Percentiles rank a stretch among this genome's conserved stretches.
Conservation (phyloP, 2,113 vertebrate genomes). For the Cnemophilus loriae region DNA sequence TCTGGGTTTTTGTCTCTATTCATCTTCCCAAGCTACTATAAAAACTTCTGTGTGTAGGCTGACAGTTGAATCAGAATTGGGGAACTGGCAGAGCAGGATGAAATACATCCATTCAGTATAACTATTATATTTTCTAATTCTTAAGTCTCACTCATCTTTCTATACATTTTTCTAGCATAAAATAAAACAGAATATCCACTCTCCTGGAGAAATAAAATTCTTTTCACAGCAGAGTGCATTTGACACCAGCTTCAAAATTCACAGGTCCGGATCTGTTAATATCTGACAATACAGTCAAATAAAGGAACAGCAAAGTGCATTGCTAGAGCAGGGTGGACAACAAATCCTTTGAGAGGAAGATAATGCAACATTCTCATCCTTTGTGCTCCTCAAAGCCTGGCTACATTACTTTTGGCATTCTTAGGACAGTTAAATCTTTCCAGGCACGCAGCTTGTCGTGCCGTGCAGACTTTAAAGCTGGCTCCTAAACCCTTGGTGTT, state of each 20-base stretch:
- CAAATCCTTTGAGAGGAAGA: background rate
- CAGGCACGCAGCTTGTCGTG: background rate
- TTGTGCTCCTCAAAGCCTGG: background rate
- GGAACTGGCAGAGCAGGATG: background rate
- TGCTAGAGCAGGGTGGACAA: background rate
- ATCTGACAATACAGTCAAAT: background rate
- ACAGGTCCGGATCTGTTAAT: background rate
- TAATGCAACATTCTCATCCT: background rate
- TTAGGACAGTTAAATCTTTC: background rate
- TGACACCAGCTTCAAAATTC: background rate
- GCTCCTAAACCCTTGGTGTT: background rate
- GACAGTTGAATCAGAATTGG: background rate
- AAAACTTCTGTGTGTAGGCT: background rate
- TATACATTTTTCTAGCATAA: background rate
- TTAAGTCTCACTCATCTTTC: background rate
- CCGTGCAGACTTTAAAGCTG: background rate
- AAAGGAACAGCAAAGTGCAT: background rate
- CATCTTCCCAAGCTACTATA: background rate
- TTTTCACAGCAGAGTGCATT: background rate
- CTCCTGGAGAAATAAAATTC: background rate
- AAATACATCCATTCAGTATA: background rate
- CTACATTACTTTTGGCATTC: background rate
- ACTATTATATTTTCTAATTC: background rate
- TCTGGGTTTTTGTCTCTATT: background rate
- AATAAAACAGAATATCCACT: background rate